These are phyloP conservation scores for Pampusana beccarii DNA, from an alignment of 2,113 vertebrate species.

Conservation along the genomic window DNA sequence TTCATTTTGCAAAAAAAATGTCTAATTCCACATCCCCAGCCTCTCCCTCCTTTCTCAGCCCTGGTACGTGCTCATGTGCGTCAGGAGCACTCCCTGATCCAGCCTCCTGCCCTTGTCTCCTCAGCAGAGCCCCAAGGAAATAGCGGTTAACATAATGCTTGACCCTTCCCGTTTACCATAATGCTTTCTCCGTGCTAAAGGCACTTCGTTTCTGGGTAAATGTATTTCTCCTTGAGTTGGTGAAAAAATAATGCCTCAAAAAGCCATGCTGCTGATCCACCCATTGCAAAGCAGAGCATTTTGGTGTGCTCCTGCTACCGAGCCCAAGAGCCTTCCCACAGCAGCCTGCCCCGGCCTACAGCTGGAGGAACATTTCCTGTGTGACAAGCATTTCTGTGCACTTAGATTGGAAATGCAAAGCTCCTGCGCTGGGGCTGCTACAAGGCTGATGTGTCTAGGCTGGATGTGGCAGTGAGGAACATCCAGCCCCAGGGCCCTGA, in stretches of 20 bases:
- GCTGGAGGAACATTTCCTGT: not conserved
- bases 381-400: not conserved
- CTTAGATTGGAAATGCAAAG: not conserved
- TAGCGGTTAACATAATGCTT: not conserved
- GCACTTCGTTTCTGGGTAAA: slow-evolving; percentile 1
- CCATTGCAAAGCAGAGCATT: rapidly evolving
- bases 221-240: not conserved
- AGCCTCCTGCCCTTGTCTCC: not conserved
- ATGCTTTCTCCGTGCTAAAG: not conserved
- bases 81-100: not conserved
- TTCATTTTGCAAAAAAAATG: not conserved
- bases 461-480: not conserved
- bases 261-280: not conserved
- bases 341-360: not conserved
- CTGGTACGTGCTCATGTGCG: not conserved
- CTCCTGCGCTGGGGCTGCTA: not conserved
- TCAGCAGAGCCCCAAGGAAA: not conserved
- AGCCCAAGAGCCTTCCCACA: not conserved
- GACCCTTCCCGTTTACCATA: not conserved
- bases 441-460: rapidly evolving
- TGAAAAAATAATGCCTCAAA: not conserved
- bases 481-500: rapidly evolving
- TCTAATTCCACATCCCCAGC: rapidly evolving
- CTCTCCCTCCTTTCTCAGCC: not conserved
- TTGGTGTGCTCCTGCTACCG: rapidly evolving